Base-by-base conservation (phyloP, 64 coral and sea anemone species). In the Cladopsammia gracilis region DNA sequence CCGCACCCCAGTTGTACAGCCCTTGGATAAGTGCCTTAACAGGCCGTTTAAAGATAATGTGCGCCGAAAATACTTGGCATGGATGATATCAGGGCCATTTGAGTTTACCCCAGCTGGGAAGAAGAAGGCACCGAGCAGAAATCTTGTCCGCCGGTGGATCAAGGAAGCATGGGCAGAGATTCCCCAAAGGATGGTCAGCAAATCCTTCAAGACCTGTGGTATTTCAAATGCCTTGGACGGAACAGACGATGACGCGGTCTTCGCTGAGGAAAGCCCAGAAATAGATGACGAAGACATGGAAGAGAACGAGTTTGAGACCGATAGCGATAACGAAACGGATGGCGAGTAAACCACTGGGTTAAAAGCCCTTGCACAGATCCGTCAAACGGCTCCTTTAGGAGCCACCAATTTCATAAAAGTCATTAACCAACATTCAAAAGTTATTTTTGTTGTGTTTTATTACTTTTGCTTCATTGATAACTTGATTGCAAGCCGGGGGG, bases 171-270 rank as follows among this genome's bases (percentile, higher is more conserved):
- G 88, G 75, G 8, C 58, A 48, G 67, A 77, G 74, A 92, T 86
- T 64, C 74, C 90, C 18, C 19, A 66, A 25, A 54, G 86, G 64
- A 60, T 92, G 68, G n/a, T 92, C 58, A 52, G 58, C 25, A 48
- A 60, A 18, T 86, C 79, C 22, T 92, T 92, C 80, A 74, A 75
- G 56, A 75, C 68, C 57, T 92, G 90, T 19, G 70, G 90, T 23
- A 92, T 92, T 73, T 85, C 90, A 7, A 92, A 85, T 76, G 71
- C 51, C 15, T 13, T 92, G n/a, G 64, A 92, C 71, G 70, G 90
- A 45, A 85, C 90, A 47, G 68, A 92, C 69, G 80, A 92, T 65
- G 79, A 86, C 22, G 48, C 52, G 49, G 73, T 86, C 72, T 93
- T 50, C 73, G 44, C 75, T 16, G 72, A 76, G 73, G 45, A 62